Base-by-base conservation (phyloP, 2,113 vertebrate species). In the Oncorhynchus clarkii region DNA sequence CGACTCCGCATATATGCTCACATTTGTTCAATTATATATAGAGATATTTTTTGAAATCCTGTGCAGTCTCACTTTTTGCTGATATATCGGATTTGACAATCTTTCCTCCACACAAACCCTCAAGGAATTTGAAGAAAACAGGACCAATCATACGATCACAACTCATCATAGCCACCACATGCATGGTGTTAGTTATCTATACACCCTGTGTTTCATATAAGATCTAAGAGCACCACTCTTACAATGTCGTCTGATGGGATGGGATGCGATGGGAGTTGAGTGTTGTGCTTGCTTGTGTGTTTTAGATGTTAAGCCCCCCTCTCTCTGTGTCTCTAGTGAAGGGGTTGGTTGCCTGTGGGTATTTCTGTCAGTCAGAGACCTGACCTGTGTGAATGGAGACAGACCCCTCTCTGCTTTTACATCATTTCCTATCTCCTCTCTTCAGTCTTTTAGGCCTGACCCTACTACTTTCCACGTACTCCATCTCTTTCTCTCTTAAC, bases 371-470 rank as follows among this genome's bases (percentile, higher is more conserved):
- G 60, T 60, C 73, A 5, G 2, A 71, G 60, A 82, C 49, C 45
- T 22, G 65, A 67, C 24, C 39, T 31, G 18, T 66, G 68, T 71
- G 59, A 83, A 70, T 68, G 1, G 73, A 75, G 68, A 12, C 49
- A 18, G 72, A 80, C 82, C 85, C 77, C 22, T 22, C 31, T 86
- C 71, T 82, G 80, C 80, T 83, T 85, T 88, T 79, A 86, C 49
- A 71, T 45, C 51, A 76, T 84, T 88, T 74, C 71, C 82, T 81
- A 74, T 65, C 79, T 82, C 69, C n/a, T 22, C 60, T 67, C 75
- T 80, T 62, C 29, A 29, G 0, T 67, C 85, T 88, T 84, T 88
- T 83, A 86, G 84, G 51, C 72, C 74, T 84, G 77, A 87, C 82
- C 77, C 73, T 82, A 74, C 84, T 29, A 7, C 60, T 39, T 5